Conservation (phyloP, 2,113 vertebrate species). For the Pluvialis apricaria region DNA sequence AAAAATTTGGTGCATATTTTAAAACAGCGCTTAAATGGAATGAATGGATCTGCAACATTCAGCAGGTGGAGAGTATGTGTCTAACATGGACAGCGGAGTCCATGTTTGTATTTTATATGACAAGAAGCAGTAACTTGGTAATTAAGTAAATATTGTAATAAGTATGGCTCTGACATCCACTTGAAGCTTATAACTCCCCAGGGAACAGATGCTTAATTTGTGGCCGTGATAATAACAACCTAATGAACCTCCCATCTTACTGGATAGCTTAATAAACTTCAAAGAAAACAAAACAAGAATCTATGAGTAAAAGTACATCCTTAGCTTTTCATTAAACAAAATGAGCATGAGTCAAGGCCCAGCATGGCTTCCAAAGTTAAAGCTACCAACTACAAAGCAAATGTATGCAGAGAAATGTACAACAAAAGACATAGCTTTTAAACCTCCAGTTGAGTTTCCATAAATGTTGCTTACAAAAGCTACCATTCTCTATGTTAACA, state of each 20-base stretch:
- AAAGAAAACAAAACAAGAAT: constrained; percentile 88
- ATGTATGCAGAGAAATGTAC: constrained; percentile 98
- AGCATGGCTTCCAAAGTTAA: constrained; percentile 88
- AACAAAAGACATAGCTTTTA: constrained; percentile 97
- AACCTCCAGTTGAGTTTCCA: constrained; percentile 91
- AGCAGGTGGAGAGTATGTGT: neutral
- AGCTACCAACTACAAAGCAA: constrained; percentile 87
- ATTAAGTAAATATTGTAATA: constrained; percentile 91
- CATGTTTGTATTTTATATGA: constrained; percentile 59
- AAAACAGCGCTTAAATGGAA: neutral
- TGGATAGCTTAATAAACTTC: constrained; percentile 87
- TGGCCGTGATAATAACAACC: constrained; percentile 86
- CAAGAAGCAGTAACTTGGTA: constrained; percentile 65
- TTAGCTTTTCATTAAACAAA: constrained; percentile 86
- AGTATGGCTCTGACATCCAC: constrained; percentile 78
- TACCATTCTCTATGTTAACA: constrained; percentile 90
- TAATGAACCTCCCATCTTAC: constrained; percentile 85
- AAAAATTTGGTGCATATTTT: neutral
- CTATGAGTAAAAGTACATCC: constrained; percentile 87
- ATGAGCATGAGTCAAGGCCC: constrained; percentile 84
- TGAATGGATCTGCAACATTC: neutral
- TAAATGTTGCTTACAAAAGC: constrained; percentile 92
- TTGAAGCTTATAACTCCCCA: constrained; percentile 81
- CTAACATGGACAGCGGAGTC: neutral
- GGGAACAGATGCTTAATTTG: constrained; percentile 90